These are phyloP conservation scores for Myiozetetes cayanensis DNA, from an alignment of 2,113 vertebrate genomes.

Conservation along the genomic window DNA sequence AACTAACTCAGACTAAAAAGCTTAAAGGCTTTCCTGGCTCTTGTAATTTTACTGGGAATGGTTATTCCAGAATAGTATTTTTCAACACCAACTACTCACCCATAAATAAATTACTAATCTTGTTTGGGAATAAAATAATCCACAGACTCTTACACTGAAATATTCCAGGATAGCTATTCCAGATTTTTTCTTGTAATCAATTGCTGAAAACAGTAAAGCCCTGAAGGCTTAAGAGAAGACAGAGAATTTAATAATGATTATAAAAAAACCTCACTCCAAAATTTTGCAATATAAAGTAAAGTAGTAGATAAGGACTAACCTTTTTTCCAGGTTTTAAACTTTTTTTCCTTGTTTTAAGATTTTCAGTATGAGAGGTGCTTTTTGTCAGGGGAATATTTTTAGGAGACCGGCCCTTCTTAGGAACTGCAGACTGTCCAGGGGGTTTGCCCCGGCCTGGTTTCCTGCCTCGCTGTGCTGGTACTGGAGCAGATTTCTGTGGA, in stretches of 20 bases:
- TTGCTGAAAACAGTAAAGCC: background rate
- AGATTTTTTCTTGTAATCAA: background rate
- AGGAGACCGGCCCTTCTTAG: slow-evolving; percentile 77
- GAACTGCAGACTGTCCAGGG: slow-evolving; percentile 71
- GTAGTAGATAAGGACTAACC: slow-evolving; percentile 75
- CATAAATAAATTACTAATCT: slow-evolving; percentile 1
- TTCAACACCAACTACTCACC: background rate
- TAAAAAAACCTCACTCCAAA: background rate
- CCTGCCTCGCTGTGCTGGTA: slow-evolving; percentile 76
- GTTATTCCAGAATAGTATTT: background rate
- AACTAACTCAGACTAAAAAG: background rate
- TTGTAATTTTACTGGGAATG: background rate
- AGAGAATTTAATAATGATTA: background rate
- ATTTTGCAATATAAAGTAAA: slow-evolving; percentile 47
- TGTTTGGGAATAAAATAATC: slow-evolving; percentile 1
- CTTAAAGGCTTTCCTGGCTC: background rate
- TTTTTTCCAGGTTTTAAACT: slow-evolving; percentile 89
- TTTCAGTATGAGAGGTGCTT: slow-evolving; percentile 68
- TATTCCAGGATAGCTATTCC: background rate
- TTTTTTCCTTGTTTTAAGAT: slow-evolving; percentile 81
- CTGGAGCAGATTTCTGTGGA: slow-evolving; percentile 81
- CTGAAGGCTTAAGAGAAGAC: slow-evolving; percentile 44
- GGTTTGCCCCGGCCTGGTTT: slow-evolving; percentile 83
- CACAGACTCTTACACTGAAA: background rate
- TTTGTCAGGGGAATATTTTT: slow-evolving; percentile 70